Evolutionary conservation across 2,113 vertebrate genomes (phyloP), one percentile per base, ranked within the genome.

Genomic region (Pollimyrus isidori): DNA sequence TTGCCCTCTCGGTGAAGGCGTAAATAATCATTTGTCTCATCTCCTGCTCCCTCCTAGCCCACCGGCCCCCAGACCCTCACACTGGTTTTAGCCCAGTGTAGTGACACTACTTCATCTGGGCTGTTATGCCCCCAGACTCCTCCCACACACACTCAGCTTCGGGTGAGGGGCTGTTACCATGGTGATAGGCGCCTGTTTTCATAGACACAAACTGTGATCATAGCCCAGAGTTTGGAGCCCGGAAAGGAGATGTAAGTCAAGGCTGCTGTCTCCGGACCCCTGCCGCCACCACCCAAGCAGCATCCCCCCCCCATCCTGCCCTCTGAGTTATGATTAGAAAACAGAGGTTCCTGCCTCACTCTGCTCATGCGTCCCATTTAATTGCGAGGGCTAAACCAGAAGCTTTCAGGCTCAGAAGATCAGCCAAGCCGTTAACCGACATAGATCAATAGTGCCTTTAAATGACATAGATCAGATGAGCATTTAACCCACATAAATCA

Each of bases 311-410:
- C 91, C 26, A 15, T 76, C 88, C 91, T 92, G 89, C 88, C 89
- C 92, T 89, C 39, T 65, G 1, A 62, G 92, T 92, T 92, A 91
- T 92, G 93, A 95, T 96, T 95, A 94, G 92, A 93, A 94, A 94
- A 92, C 91, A 94, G 92, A 94, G 93, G 92, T 93, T 95, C 93
- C 93, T 95, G 91, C 91, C 91, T 95, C 92, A 93, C 89, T 94
- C 50, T 93, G 93, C 92, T 94, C 91, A 35, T 92, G 91, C 86
- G 90, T 91, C 91, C 90, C 69, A 89, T 91, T 92, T 92, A 91
- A 89, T 83, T 89, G 35, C 49, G 46, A 39, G 1, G 19, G 7
- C 76, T 19, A 23, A 39, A 50, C 45, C 9, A 17, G 76, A 49
- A 21, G 90, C 92, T 94, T 94, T 94, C 93, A 94, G 92, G 62